Evolutionary conservation across 1,140 invertebrate species (phyloP), one percentile per base, ranked within the genome.

Genomic region (Lasioglossum albipes): DNA sequence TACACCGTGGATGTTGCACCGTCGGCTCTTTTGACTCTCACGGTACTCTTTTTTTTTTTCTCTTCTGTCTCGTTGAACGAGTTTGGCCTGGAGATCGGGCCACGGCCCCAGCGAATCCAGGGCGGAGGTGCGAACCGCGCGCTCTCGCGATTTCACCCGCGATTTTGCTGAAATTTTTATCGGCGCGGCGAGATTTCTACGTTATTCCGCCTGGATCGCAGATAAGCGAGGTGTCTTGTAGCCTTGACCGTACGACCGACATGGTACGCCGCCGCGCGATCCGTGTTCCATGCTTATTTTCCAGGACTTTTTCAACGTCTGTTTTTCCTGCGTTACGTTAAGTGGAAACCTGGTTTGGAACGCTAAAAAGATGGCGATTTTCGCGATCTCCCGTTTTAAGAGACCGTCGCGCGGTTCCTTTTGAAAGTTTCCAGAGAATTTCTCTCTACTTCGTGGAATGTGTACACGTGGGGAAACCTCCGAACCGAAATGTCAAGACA

Each of bases 101-200:
- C 18, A 41, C 16, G 59, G 36, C 64, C 49, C 0, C 22, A 18
- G 12, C 31, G 61, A 74, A 66, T 66, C n/a, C 70, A 45, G 70
- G 61, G 13, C 61, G 22, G 20, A 27, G 42, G 36, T 36, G 5
- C n/a, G 41, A 20, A 4, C 42, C 9, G 42, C 6, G 10, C 61
- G 54, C 36, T 20, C 42, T 79, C 42, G 54, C 36, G 31, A 65
- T 79, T 75, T 67, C 71, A 52, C 52, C 36, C 64, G 75, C 9
- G 27, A 54, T 62, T 62, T 41, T 41, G 41, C 66, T 49, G 13
- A 68, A 79, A 75, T 62, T 80, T 73, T 68, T 79, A 73, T 65
- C 49, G 18, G 20, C 27, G 10, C n/a, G 52, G 18, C 10, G 69
- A 64, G 42, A 73, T 79, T 73, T 73, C 76, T 45, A 18, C 69